Evolutionary conservation across 2,888 invertebrate species (phyloP).

Genomic region (Mythimna lalbum): DNA sequence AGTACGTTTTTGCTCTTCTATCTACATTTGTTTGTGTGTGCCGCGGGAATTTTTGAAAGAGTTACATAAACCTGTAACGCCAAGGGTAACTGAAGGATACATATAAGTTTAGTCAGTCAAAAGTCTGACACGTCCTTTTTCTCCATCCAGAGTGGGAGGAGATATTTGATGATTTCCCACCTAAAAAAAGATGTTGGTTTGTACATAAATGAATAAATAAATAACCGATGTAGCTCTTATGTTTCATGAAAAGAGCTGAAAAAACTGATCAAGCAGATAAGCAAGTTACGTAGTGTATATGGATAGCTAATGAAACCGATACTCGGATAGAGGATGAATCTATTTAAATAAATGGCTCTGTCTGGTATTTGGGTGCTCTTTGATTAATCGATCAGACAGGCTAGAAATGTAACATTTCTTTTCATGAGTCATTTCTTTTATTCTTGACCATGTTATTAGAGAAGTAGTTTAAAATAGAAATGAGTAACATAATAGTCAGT

Average conservation of each 20-base stretch:
- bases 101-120: not conserved
- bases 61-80: not conserved
- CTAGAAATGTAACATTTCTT: slow-evolving; percentile 23
- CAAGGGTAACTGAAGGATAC: not conserved
- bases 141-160: not conserved
- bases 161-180: not conserved
- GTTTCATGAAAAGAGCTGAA: slow-evolving; percentile 15
- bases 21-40: too few species aligned
- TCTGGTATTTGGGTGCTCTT: slow-evolving; percentile 32
- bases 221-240: slow-evolving; percentile 7
- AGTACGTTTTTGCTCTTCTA: too few species aligned
- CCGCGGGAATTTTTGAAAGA: not conserved
- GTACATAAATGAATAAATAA: too few species aligned
- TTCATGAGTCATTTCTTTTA: slow-evolving; percentile 16
- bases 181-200: not conserved
- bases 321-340: slow-evolving; percentile 38
- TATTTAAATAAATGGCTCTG: slow-evolving; percentile 46
- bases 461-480: slow-evolving; percentile 4
- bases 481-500: not conserved
- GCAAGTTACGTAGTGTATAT: slow-evolving; percentile 27
- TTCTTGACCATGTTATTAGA: slow-evolving; percentile 2
- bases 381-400: slow-evolving; percentile 26
- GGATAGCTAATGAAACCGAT: slow-evolving; percentile 32
- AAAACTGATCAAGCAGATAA: slow-evolving; percentile 28
- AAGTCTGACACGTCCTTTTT: too few species aligned